Conservation (phyloP, 2,888 invertebrate species). For the Chymomyza fuscimana region DNA sequence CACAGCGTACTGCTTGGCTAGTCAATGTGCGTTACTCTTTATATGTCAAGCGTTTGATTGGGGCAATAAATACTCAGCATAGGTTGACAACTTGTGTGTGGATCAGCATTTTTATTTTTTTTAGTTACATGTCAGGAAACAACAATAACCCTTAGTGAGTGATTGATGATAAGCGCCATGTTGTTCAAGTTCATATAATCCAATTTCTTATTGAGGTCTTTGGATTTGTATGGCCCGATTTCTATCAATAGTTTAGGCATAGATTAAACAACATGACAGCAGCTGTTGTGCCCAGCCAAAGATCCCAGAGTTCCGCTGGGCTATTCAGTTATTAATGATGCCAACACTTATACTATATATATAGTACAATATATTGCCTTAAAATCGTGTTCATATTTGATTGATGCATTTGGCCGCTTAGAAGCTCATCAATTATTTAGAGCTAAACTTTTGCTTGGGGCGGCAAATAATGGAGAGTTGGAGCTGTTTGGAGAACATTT, state of each 20-base stretch:
- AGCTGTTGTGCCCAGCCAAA: neutral
- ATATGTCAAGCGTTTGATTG: neutral
- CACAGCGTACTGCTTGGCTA: neutral
- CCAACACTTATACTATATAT: constrained; percentile 1
- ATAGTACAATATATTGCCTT: neutral
- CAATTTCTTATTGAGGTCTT: neutral
- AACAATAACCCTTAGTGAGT: neutral
- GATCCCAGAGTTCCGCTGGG: neutral
- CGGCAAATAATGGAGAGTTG: too few relatives aligned
- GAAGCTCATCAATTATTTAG: constrained; percentile 17
- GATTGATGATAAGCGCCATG: neutral
- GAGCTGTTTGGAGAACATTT: too few relatives aligned
- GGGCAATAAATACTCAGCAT: neutral
- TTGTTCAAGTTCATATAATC: neutral
- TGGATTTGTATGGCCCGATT: constrained; percentile 19
- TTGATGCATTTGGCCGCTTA: constrained; percentile 23
- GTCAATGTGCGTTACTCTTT: neutral
- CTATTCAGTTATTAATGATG: constrained; percentile 55
- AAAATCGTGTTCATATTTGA: constrained; percentile 37
- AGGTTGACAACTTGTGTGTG: neutral
- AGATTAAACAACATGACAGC: constrained; percentile 53
- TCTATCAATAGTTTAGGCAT: constrained; percentile 50
- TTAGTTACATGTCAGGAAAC: neutral
- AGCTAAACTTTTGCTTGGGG: constrained; percentile 12
- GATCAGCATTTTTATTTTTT: neutral